A percentile compares a stretch with the other conserved stretches of the same genome.
Evolutionary conservation across 2,888 invertebrate genomes (phyloP).

Genomic region (Hanleya hanleyi): DNA sequence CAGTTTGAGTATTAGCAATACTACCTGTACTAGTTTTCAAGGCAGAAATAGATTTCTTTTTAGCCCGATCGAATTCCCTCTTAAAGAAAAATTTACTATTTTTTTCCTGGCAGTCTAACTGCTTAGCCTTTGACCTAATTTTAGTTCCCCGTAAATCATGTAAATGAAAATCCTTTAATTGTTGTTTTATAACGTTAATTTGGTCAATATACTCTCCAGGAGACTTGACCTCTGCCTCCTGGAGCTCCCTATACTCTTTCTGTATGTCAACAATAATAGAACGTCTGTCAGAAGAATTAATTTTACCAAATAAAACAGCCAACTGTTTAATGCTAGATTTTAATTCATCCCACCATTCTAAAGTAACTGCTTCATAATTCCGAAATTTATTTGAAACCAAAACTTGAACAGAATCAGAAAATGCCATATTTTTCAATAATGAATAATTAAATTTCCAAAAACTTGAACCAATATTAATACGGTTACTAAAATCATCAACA

Average conservation of each 20-base stretch:
- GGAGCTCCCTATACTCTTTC: not conserved
- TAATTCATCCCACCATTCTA: not conserved
- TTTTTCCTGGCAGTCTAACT: not conserved
- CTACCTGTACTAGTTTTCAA: not conserved
- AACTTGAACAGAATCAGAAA: not conserved
- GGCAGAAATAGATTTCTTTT: not conserved
- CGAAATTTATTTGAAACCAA: not conserved
- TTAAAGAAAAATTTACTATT: not conserved
- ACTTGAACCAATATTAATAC: not conserved
- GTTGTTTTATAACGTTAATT: not conserved
- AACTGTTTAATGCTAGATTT: not conserved
- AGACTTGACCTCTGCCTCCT: not conserved
- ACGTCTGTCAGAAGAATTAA: not conserved
- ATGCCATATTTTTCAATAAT: not conserved
- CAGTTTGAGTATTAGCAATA: not conserved
- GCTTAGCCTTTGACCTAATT: not conserved
- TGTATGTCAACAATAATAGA: not conserved
- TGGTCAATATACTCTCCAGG: not conserved
- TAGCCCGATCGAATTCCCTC: not conserved
- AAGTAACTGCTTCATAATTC: not conserved
- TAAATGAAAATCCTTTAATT: not conserved
- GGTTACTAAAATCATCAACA: not conserved
- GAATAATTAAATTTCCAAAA: constrained; percentile 6
- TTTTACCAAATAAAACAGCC: not conserved
- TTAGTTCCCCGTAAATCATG: not conserved